A percentile compares a stretch with the other conserved stretches of the same genome.
Evolutionary conservation across 23 tunicate species (phyloP).

Genomic region (Ciona savignyi): DNA sequence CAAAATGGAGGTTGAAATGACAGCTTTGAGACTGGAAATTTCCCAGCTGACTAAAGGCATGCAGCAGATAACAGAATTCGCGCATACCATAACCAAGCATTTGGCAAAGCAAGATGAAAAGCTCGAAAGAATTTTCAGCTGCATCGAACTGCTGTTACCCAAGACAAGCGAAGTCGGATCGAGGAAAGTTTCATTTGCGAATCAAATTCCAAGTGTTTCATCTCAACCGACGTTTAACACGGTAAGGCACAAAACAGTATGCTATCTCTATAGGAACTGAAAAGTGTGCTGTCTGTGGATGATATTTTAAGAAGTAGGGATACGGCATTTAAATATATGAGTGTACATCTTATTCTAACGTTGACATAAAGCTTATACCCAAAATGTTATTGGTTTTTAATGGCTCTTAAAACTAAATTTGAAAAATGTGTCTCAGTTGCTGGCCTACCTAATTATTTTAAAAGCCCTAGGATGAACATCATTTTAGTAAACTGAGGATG

Average conservation of each 20-base stretch:
- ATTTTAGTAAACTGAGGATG: too few relatives aligned
- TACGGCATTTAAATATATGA: neutral
- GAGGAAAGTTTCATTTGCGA: neutral
- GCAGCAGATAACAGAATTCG: neutral
- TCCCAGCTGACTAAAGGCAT: neutral
- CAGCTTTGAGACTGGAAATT: neutral
- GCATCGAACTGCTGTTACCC: neutral
- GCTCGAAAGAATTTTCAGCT: neutral
- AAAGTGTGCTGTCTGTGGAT: too few relatives aligned
- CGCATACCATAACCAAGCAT: neutral
- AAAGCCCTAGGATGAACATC: too few relatives aligned
- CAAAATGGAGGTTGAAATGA: neutral
- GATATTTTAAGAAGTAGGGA: neutral
- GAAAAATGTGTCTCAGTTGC: too few relatives aligned
- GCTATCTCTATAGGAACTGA: neutral
- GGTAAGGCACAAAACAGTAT: neutral
- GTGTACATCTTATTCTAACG: too few relatives aligned
- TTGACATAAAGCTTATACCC: too few relatives aligned
- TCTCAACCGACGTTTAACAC: neutral
- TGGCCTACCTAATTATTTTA: too few relatives aligned
- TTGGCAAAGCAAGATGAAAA: neutral
- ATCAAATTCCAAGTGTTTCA: neutral
- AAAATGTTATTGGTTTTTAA: too few relatives aligned
- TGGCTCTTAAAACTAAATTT: too few relatives aligned
- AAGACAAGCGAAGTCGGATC: neutral